Conservation (phyloP, 2,797 vertebrate genomes). For the Aotus griseimembra region DNA sequence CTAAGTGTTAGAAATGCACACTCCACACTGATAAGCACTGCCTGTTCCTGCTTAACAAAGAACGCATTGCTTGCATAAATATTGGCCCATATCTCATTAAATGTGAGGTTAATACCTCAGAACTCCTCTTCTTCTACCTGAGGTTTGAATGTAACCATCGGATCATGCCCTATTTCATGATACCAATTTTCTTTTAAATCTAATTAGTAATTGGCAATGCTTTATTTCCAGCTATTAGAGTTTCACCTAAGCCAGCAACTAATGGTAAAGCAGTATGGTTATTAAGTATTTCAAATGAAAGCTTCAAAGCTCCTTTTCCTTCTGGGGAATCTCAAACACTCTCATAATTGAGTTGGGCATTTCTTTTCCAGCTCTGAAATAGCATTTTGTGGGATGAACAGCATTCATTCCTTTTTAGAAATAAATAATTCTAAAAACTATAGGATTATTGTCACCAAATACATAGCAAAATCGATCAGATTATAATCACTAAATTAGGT, state of each 20-base stretch:
- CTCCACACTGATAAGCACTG: background rate
- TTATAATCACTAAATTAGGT: background rate
- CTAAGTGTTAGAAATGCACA: background rate
- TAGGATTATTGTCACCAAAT: background rate
- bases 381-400: background rate
- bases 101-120: background rate
- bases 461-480: background rate
- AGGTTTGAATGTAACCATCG: background rate
- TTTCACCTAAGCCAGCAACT: background rate
- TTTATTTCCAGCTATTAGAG: background rate
- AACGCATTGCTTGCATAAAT: constrained; percentile 12
- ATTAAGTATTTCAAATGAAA: constrained; percentile 32
- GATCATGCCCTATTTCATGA: background rate
- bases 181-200: constrained; percentile 18
- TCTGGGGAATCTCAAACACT: background rate
- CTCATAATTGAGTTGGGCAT: background rate
- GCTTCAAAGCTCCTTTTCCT: background rate
- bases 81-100: background rate
- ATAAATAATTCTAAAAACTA: background rate
- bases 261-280: background rate
- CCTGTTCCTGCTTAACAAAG: background rate
- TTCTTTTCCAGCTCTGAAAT: background rate
- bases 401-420: background rate
- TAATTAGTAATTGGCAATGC: background rate
- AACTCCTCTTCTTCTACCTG: background rate